phyloP scores from a whole-genome alignment of 1,140 invertebrate species.

The Conopomorpha cramerella region DNA sequence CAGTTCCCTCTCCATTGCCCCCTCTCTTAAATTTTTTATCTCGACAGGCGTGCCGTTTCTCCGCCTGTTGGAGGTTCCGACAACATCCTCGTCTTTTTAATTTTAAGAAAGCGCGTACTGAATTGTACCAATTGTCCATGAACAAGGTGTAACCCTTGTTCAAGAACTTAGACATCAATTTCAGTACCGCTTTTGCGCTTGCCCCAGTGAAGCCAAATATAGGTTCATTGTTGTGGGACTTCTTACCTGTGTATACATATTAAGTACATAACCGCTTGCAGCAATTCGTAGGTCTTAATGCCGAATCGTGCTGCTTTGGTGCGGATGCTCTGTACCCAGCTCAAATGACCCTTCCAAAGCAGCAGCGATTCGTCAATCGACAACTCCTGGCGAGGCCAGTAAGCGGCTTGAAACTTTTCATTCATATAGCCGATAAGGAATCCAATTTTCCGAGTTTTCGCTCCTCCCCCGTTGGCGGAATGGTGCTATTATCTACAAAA shows the following conservation, averaged over 20 bases:
- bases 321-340: slow-evolving; percentile 8
- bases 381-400: slow-evolving; percentile 4
- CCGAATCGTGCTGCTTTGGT: no score
- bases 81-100: slow-evolving; percentile 7
- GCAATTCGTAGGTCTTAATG: slow-evolving; percentile 11
- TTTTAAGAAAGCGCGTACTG: slow-evolving; percentile 9
- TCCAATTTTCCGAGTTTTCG: slow-evolving; percentile 7
- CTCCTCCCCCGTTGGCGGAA: not conserved
- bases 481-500: slow-evolving; percentile 5
- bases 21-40: slow-evolving; percentile 4
- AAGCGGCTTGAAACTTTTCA: slow-evolving; percentile 3
- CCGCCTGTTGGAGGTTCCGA: slow-evolving; percentile 10
- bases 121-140: slow-evolving; percentile 20
- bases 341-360: slow-evolving; percentile 8
- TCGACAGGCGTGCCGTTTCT: not conserved
- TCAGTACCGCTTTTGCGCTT: slow-evolving; percentile 2
- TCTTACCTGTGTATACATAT: slow-evolving; percentile 4
- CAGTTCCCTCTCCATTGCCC: slow-evolving; percentile 2
- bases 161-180: slow-evolving; percentile 1
- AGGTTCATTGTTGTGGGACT: not conserved
- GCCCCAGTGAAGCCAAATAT: not conserved
- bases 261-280: slow-evolving; percentile 7
- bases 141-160: slow-evolving; percentile 10
- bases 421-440: slow-evolving; percentile 5
- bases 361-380: slow-evolving; percentile 9